A percentile compares a stretch with the other conserved stretches of the same genome.
phyloP scores from a whole-genome alignment of 1,140 invertebrate genomes.

The Sitodiplosis mosellana region DNA sequence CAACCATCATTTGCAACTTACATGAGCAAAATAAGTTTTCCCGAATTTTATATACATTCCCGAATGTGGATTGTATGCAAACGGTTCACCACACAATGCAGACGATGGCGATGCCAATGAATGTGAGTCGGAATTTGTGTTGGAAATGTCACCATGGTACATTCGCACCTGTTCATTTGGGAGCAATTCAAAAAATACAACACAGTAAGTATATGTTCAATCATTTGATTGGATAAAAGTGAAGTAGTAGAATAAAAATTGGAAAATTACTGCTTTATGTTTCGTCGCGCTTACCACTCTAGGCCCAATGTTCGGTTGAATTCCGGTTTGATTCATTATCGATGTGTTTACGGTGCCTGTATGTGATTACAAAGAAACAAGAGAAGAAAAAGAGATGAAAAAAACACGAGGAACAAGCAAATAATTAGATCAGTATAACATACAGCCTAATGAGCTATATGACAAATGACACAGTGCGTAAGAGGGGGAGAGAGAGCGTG shows the following conservation, averaged over 20 bases:
- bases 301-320: no score
- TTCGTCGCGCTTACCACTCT: neutral
- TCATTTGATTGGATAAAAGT: slow-evolving; percentile 6
- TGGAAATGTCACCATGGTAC: slow-evolving; percentile 7
- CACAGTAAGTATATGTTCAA: slow-evolving; percentile 13
- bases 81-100: no score
- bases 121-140: slow-evolving; percentile 8
- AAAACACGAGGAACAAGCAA: no score
- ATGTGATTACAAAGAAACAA: no score
- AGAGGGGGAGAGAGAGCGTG: no score
- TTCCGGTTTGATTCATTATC: no score
- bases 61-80: slow-evolving; percentile 6
- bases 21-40: slow-evolving; percentile 25
- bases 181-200: slow-evolving; percentile 16
- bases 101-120: slow-evolving; percentile 12
- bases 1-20: slow-evolving; percentile 9
- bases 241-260: neutral
- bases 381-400: no score
- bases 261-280: neutral
- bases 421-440: no score
- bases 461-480: no score
- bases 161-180: slow-evolving; percentile 6
- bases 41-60: slow-evolving; percentile 24
- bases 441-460: no score
- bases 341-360: no score